Evolutionary conservation across 2,797 vertebrate genomes (phyloP).

Genomic region (Rhinella marina): DNA sequence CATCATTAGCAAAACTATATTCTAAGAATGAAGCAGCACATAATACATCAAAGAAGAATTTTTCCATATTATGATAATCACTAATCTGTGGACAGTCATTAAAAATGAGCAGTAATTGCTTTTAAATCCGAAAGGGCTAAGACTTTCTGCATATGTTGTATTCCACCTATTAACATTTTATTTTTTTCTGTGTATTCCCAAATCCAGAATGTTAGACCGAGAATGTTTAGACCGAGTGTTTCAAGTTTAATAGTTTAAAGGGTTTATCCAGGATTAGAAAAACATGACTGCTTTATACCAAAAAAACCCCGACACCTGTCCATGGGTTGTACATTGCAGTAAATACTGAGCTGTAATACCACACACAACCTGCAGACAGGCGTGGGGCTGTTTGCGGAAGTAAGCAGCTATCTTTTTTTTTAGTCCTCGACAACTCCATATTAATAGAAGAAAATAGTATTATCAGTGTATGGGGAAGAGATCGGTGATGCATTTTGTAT

Average conservation of each 20-base stretch:
- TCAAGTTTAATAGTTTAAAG: neutral
- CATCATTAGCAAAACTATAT: slow-evolving; percentile 3
- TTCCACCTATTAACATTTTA: slow-evolving; percentile 15
- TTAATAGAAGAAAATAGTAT: neutral
- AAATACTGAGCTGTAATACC: no score
- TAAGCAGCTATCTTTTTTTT: no score
- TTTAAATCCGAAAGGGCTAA: slow-evolving; percentile 9
- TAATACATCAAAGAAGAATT: slow-evolving; percentile 34
- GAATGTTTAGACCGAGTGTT: neutral
- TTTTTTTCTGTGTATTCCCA: neutral
- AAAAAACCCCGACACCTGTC: no score
- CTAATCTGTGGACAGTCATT: slow-evolving; percentile 40
- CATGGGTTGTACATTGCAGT: no score
- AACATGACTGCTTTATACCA: no score
- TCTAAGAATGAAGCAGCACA: neutral
- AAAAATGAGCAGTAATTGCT: slow-evolving; percentile 30
- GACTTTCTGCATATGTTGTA: slow-evolving; percentile 29
- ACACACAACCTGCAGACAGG: no score
- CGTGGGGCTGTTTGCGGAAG: no score
- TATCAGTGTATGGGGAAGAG: neutral
- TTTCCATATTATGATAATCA: slow-evolving; percentile 49
- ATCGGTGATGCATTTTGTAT: neutral
- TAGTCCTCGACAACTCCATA: neutral
- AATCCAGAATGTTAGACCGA: slow-evolving; percentile 6
- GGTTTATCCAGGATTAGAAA: no score